Conservation (phyloP, 2,888 invertebrate species). For the Strigamia maritima region DNA sequence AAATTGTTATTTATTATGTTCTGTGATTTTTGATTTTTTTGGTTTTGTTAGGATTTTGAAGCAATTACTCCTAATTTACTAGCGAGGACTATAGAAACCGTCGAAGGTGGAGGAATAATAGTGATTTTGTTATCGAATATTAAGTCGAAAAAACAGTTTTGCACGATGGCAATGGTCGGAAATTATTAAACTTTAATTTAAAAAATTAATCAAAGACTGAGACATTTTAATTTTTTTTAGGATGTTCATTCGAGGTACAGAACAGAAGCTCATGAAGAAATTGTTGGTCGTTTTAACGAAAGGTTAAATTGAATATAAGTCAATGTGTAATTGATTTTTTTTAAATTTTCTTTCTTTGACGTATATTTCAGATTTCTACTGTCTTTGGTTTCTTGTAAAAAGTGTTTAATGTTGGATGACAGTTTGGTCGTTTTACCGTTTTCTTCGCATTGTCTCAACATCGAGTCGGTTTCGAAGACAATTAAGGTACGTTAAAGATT, state of each 20-base stretch:
- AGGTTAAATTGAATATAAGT: constrained; percentile 55
- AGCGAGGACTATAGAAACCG: constrained; percentile 95
- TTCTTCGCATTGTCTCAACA: constrained; percentile 79
- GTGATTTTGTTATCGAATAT: constrained; percentile 81
- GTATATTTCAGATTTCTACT: constrained; percentile 65
- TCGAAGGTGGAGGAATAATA: constrained; percentile 93
- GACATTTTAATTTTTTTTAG: constrained; percentile 46
- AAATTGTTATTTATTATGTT: not conserved
- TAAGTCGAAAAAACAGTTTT: constrained; percentile 85
- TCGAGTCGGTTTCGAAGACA: constrained; percentile 62
- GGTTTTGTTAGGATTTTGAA: constrained; percentile 77
- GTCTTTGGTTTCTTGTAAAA: constrained; percentile 79
- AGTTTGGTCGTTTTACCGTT: constrained; percentile 86
- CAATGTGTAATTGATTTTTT: not conserved
- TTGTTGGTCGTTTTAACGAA: constrained; percentile 94
- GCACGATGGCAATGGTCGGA: constrained; percentile 82
- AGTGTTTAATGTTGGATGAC: constrained; percentile 92
- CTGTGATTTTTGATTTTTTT: not conserved
- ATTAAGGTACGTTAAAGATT: not conserved
- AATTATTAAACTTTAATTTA: not conserved
- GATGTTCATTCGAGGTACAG: constrained; percentile 94
- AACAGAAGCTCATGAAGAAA: constrained; percentile 88
- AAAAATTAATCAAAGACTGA: not conserved
- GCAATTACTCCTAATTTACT: constrained; percentile 94
- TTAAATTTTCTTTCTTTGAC: not conserved